Base-by-base conservation (phyloP, 2,797 vertebrate species). In the Typhlichthys eigenmanni region DNA sequence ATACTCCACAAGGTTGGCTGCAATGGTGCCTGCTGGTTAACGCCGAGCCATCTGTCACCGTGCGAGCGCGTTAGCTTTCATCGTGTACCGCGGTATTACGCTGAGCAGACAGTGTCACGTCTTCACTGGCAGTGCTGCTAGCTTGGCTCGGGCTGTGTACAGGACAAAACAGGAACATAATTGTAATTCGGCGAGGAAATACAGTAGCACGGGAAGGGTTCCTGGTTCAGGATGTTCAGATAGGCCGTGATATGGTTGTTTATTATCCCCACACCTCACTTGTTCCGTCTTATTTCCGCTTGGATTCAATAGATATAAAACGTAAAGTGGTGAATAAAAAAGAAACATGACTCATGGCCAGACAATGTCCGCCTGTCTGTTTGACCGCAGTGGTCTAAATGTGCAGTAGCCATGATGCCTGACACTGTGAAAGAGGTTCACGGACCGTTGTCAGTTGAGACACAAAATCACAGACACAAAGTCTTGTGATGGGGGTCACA, bases 1-100 rank as follows among this genome's bases (percentile, higher is more conserved):
- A 53, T 84, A 78, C 77, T 83, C 81, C 78, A 72, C 75, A 62
- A 81, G 85, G 78, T 85, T 83, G 72, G 68, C 69, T 83, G 84
- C 87, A 81, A 86, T 81, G 67, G 83, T 75, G 81, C 85, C 86
- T 81, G 74, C 82, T 86, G 85, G 79, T 88, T 83, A 79, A 74
- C 67, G 69, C 78, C 76, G 84, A 83, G 85, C 81, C 79, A 86
- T 89, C 85, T 81, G 86, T 87, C 81, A 82, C 73, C 59, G 62
- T 74, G 76, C 55, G 70, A 81, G 69, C 56, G 76, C 71, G 82
- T 76, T 84, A 68, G 73, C 79, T 66, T 76, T 82, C 83, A 79
- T 77, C 69, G 55, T 57, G 65, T 62, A 83, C 67, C 68, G 68
- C 57, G 66, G 71, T 58, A 45, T 64, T 69, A 70, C 34, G 55